Evolutionary conservation across 2,888 invertebrate genomes (phyloP).

Genomic region (Caenorhabditis sp.): DNA sequence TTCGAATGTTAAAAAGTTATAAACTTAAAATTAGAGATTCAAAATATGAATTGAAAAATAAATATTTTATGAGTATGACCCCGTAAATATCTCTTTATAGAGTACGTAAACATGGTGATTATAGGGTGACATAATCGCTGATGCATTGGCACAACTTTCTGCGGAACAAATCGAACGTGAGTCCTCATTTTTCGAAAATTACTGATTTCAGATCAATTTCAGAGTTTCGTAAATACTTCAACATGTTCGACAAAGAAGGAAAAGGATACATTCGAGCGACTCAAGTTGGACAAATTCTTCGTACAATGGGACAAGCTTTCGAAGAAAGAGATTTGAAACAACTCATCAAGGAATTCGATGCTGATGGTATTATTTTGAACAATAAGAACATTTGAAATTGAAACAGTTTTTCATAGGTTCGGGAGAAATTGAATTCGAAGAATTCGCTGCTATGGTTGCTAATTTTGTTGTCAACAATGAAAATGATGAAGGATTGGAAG

Average conservation of each 20-base stretch:
- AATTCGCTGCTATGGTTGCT: slow-evolving; percentile 88
- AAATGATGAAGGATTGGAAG: slow-evolving; percentile 86
- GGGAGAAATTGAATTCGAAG: slow-evolving; percentile 92
- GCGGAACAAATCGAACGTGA: slow-evolving; percentile 69
- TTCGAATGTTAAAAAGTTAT: too few species aligned
- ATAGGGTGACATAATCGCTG: slow-evolving; percentile 63
- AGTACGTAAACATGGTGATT: slow-evolving; percentile 1
- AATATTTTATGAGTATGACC: too few species aligned
- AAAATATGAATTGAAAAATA: too few species aligned
- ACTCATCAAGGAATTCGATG: slow-evolving; percentile 88
- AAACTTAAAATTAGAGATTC: too few species aligned
- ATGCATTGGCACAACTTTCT: slow-evolving; percentile 67
- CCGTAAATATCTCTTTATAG: too few species aligned
- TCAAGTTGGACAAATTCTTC: slow-evolving; percentile 86
- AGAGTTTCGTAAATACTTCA: slow-evolving; percentile 94
- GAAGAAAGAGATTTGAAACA: slow-evolving; percentile 94
- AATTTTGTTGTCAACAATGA: slow-evolving; percentile 98
- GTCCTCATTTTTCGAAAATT: neutral
- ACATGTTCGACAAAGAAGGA: slow-evolving; percentile 93
- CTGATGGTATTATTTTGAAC: too few species aligned
- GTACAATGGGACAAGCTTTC: slow-evolving; percentile 96
- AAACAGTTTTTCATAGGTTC: too few species aligned
- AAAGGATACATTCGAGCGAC: slow-evolving; percentile 92
- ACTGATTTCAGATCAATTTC: too few species aligned
- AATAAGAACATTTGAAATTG: too few species aligned